These are phyloP conservation scores for Poecilia gillii DNA, from an alignment of 2,797 vertebrate genomes.

Conservation along the genomic window DNA sequence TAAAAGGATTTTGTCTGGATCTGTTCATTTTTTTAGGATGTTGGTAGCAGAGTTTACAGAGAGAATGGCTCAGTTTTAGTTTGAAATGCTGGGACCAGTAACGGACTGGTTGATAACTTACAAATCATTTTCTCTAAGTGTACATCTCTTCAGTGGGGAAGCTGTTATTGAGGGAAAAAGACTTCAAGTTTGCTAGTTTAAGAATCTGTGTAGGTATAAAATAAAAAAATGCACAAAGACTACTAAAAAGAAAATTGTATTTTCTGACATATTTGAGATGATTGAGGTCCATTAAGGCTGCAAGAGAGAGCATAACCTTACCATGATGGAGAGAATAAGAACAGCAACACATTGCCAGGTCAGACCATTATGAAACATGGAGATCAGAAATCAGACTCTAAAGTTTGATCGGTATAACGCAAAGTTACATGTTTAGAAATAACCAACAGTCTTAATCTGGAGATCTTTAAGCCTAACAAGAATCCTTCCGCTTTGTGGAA, in stretches of 20 bases:
- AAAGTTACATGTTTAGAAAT: background rate
- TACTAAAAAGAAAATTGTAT: background rate
- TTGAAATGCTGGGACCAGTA: background rate
- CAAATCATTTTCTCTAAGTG: background rate
- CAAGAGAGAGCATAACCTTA: background rate
- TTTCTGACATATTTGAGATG: background rate
- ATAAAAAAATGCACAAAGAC: background rate
- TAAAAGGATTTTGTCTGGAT: background rate
- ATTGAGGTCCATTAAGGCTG: background rate
- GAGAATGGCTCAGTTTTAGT: background rate
- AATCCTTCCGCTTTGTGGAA: constrained; percentile 8
- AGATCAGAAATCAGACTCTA: background rate
- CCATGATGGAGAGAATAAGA: background rate
- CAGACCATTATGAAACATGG: too few relatives aligned
- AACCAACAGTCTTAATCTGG: background rate
- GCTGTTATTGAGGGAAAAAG: background rate
- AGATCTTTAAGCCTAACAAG: constrained; percentile 28
- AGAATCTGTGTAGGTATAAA: background rate
- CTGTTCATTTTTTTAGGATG: background rate
- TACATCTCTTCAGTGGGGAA: background rate
- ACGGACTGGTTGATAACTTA: background rate
- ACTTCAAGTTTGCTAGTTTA: background rate
- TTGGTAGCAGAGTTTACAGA: background rate
- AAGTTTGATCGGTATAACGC: background rate
- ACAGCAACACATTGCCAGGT: background rate